phyloP scores from a whole-genome alignment of 2,113 vertebrate species.

The Oreotragus oreotragus region DNA sequence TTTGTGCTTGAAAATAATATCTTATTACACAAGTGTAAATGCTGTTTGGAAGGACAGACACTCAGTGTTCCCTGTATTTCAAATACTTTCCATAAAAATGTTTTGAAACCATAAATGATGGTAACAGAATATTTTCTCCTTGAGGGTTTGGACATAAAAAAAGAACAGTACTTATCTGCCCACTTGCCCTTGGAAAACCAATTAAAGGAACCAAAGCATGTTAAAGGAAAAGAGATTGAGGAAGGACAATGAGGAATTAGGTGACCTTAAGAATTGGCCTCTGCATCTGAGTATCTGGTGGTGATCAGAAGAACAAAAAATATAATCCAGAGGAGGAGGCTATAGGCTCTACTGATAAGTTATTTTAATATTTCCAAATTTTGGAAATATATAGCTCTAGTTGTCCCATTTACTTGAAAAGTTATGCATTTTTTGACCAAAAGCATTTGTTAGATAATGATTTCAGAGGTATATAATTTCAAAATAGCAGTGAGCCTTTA shows the following conservation, averaged over 20 bases:
- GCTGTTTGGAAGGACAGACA: not conserved
- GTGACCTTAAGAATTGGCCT: not conserved
- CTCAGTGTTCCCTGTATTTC: not conserved
- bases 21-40: not conserved
- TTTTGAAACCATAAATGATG: not conserved
- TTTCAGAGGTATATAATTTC: not conserved
- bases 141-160: not conserved
- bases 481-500: not conserved
- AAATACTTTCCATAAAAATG: not conserved
- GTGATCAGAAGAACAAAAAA: not conserved
- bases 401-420: not conserved
- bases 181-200: not conserved
- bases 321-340: not conserved
- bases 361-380: not conserved
- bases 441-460: not conserved
- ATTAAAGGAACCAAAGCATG: not conserved
- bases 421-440: not conserved
- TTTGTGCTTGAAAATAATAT: not conserved
- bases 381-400: not conserved
- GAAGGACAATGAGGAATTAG: not conserved
- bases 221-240: not conserved
- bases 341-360: not conserved
- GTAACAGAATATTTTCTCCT: not conserved
- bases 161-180: not conserved
- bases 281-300: not conserved